Percentiles rank a stretch among this genome's conserved stretches.
These are phyloP conservation scores for Melanerpes aurifrons DNA, from an alignment of 2,113 vertebrate species.

Conservation along the genomic window DNA sequence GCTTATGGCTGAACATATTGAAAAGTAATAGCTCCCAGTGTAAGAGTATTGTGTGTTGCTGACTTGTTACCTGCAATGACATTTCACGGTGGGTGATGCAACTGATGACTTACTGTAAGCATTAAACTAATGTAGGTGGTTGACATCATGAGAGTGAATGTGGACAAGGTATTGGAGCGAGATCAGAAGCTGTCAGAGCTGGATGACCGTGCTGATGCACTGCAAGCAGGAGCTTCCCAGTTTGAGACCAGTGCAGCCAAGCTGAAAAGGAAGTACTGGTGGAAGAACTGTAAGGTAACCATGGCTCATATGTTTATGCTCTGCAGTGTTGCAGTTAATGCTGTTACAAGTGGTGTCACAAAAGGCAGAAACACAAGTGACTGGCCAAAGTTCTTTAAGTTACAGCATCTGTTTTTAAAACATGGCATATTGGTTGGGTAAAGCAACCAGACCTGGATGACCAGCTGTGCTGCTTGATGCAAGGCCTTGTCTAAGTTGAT, in stretches of 20 bases:
- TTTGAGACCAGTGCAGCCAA: conserved; percentile 92
- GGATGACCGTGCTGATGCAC: conserved; percentile 92
- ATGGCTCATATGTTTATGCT: neutral
- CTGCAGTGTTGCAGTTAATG: neutral
- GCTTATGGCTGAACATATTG: neutral
- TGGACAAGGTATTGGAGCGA: conserved; percentile 94
- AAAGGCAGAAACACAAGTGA: neutral
- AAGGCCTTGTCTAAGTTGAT: neutral
- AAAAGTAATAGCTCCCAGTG: neutral
- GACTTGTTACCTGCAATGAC: neutral
- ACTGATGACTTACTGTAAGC: neutral
- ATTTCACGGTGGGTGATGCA: neutral
- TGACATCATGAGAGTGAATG: conserved; percentile 97
- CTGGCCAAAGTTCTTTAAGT: neutral
- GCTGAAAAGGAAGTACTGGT: conserved; percentile 85
- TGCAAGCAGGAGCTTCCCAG: conserved; percentile 94
- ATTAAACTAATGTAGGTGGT: conserved; percentile 82
- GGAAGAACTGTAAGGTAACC: conserved; percentile 86
- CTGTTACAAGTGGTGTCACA: neutral
- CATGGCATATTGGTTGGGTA: neutral
- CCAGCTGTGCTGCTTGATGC: neutral
- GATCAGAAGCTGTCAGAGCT: conserved; percentile 94
- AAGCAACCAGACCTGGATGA: neutral
- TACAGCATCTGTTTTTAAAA: neutral
- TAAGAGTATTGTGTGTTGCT: neutral